Evolutionary conservation across 2,797 vertebrate genomes (phyloP).

Genomic region (Limnodromus scolopaceus): DNA sequence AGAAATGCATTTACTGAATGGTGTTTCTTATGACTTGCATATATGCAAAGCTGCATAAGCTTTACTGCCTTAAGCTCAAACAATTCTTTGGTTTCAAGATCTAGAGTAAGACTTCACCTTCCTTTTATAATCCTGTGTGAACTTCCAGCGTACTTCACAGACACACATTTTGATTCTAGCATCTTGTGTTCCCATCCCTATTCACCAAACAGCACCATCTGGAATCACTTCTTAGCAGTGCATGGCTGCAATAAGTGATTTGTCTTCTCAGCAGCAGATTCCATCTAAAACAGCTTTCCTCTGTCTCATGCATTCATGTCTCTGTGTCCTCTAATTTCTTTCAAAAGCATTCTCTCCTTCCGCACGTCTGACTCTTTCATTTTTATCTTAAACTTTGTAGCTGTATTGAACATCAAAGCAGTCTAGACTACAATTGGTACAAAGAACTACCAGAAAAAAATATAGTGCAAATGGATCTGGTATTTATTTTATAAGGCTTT

Average conservation of each 20-base stretch:
- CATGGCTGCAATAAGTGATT: slow-evolving; percentile 36
- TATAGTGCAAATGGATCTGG: background rate
- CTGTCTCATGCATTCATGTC: slow-evolving; percentile 4
- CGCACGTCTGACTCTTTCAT: background rate
- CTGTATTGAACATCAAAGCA: background rate
- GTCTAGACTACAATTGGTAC: background rate
- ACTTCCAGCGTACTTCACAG: background rate
- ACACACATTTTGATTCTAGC: background rate
- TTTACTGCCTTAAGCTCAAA: background rate
- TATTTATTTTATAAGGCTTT: background rate
- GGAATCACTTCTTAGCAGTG: slow-evolving; percentile 26
- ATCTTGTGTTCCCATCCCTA: background rate
- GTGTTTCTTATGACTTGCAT: background rate
- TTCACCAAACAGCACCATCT: slow-evolving; percentile 51
- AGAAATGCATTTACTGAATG: background rate
- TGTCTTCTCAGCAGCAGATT: slow-evolving; percentile 40
- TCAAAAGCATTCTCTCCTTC: slow-evolving; percentile 5
- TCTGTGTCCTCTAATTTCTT: background rate
- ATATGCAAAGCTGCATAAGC: background rate
- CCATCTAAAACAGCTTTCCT: slow-evolving; percentile 28
- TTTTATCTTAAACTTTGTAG: slow-evolving; percentile 9
- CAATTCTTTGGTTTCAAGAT: background rate
- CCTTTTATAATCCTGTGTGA: background rate
- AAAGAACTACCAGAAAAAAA: background rate
- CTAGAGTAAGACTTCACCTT: background rate